Evolutionary conservation across 2,113 vertebrate genomes (phyloP).

Genomic region (Halcyon malimbica): DNA sequence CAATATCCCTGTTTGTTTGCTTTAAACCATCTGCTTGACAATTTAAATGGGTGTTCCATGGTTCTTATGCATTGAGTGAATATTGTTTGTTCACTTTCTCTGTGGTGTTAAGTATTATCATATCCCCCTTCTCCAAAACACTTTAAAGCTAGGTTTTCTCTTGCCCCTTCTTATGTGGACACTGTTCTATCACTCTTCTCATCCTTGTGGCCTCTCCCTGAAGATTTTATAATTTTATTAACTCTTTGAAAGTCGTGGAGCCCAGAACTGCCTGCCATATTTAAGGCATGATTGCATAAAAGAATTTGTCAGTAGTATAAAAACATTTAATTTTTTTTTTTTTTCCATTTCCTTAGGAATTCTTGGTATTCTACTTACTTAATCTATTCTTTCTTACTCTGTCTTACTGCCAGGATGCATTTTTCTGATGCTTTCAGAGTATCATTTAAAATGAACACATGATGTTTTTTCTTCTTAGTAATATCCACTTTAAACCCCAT

Average conservation of each 20-base stretch:
- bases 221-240: not conserved
- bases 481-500: not conserved
- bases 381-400: not conserved
- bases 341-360: not conserved
- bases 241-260: not conserved
- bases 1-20: not conserved
- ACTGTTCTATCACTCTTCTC: not conserved
- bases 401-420: not conserved
- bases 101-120: not conserved
- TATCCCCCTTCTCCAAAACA: not conserved
- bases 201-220: not conserved
- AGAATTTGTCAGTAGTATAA: not conserved
- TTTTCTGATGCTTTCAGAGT: not conserved
- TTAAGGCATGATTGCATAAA: not conserved
- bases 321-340: not conserved
- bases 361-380: not conserved
- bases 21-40: not conserved
- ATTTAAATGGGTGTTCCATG: not conserved
- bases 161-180: not conserved
- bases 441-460: not conserved
- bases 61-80: not conserved
- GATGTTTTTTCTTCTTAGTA: not conserved
- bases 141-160: not conserved
- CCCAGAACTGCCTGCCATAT: not conserved
- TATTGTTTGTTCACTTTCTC: not conserved